Conservation (phyloP, 1,140 invertebrate species). For the Hylaeus volcanicus region DNA sequence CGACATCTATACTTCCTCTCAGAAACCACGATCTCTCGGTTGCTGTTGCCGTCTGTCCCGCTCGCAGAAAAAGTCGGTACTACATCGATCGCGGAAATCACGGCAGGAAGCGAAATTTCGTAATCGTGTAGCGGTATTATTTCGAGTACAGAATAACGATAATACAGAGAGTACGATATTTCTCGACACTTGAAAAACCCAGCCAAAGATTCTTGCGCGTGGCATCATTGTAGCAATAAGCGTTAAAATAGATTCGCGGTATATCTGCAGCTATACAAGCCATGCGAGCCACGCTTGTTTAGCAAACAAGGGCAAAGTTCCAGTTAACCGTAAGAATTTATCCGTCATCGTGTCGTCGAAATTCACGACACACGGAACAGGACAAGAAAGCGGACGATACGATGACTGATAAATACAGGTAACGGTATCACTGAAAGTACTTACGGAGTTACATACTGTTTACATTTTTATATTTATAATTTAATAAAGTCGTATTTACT, state of each 20-base stretch:
- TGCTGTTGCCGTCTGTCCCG: not conserved
- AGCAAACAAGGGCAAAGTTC: constrained; percentile 1
- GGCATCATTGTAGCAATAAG: constrained; percentile 23
- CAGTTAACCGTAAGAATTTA: constrained; percentile 2
- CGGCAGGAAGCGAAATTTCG: not conserved
- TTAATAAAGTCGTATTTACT: too few relatives aligned
- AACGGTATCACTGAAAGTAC: too few relatives aligned
- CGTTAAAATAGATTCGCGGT: constrained; percentile 18
- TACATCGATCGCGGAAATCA: not conserved
- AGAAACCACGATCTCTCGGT: not conserved
- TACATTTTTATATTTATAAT: too few relatives aligned
- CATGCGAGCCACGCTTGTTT: not conserved
- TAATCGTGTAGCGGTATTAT: not conserved
- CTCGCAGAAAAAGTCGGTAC: not conserved
- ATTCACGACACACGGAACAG: not conserved
- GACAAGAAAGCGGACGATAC: too few relatives aligned
- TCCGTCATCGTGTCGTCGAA: not conserved
- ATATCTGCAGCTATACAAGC: not conserved
- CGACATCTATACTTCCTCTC: not conserved
- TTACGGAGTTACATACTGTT: too few relatives aligned
- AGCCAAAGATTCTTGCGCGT: constrained; percentile 29
- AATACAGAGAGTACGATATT: not conserved
- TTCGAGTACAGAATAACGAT: not conserved
- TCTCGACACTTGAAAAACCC: not conserved
- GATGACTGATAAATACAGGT: too few relatives aligned